Conservation (phyloP, 2,113 vertebrate species). For the Stigmatopora argus region DNA sequence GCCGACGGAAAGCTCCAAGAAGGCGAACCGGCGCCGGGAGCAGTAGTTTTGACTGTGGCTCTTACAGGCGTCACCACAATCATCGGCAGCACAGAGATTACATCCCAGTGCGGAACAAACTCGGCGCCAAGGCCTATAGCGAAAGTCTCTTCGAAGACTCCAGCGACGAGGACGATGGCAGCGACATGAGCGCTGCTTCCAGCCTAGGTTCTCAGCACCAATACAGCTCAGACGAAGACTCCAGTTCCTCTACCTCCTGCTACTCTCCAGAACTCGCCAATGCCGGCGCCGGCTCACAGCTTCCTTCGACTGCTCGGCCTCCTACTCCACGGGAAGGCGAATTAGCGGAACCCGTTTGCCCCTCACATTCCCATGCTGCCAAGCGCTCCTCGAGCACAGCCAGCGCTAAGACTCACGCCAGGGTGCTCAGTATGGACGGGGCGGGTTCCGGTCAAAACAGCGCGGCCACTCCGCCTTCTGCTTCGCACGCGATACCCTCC, state of each 20-base stretch:
- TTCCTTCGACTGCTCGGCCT: constrained; percentile 54
- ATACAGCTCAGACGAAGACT: constrained; percentile 78
- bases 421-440: constrained; percentile 84
- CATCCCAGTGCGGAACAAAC: constrained; percentile 72
- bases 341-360: constrained; percentile 46
- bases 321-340: constrained; percentile 62
- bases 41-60: constrained; percentile 75
- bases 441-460: constrained; percentile 64
- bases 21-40: constrained; percentile 68
- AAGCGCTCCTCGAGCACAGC: constrained; percentile 83
- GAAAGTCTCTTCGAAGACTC: constrained; percentile 82
- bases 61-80: constrained; percentile 72
- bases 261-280: constrained; percentile 77
- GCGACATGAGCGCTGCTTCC: constrained; percentile 81
- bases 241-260: constrained; percentile 83
- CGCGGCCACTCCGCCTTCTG: constrained; percentile 43
- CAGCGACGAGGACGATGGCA: constrained; percentile 80
- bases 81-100: constrained; percentile 74
- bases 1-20: constrained; percentile 72
- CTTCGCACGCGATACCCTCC: constrained; percentile 64
- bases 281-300: constrained; percentile 48
- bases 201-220: constrained; percentile 79
- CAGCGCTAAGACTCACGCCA: constrained; percentile 84
- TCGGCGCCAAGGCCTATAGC: constrained; percentile 77
- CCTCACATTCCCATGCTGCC: constrained; percentile 70